Evolutionary conservation across 2,888 invertebrate species (phyloP), one percentile per base, ranked within the genome.

Genomic region (Drosophila nr. perissopoda): DNA sequence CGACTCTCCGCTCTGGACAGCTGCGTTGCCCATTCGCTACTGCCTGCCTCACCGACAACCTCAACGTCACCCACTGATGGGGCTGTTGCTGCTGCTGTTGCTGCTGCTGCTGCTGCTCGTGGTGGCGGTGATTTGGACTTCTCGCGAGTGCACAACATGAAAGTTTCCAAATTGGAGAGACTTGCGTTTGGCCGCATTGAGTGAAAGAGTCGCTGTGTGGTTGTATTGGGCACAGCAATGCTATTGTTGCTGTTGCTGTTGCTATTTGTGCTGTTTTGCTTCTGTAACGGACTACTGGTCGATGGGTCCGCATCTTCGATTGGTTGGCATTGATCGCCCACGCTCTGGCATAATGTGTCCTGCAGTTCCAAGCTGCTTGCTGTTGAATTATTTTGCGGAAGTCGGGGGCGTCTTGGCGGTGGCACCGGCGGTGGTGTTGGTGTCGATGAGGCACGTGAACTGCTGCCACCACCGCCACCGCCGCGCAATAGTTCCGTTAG

Each of bases 401-500:
- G 40, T 33, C 92, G 82, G 72, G 94, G 94, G 48, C 93, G 93
- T 27, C 94, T 94, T 27, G 95, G 95, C 49, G 94, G 95, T 38
- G 94, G 95, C 78, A 94, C 93, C 54, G 95, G 84, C 25, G 86
- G 89, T 57, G 95, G 95, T 29, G 95, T 95, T 58, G 95, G 95
- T 65, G 94, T 94, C n/a, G 94, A 94, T n/a, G 95, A 92, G 38
- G 90, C 90, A 51, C 92, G 89, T 42, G 87, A 77, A 27, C 70
- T 75, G 60, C 69, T 83, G 68, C 87, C 93, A 79, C 52, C 52
- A 25, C 54, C 25, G 18, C 54, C n/a, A n/a, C 54, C 93, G 78
- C 95, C 95, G 92, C 96, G 96, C 74, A 97, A 94, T 78, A 96
- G 95, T 93, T 97, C 97, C 64, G 97, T 97, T 90, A 97, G 94